Evolutionary conservation across 2,113 vertebrate genomes (phyloP).

Genomic region (Tupaia tana): DNA sequence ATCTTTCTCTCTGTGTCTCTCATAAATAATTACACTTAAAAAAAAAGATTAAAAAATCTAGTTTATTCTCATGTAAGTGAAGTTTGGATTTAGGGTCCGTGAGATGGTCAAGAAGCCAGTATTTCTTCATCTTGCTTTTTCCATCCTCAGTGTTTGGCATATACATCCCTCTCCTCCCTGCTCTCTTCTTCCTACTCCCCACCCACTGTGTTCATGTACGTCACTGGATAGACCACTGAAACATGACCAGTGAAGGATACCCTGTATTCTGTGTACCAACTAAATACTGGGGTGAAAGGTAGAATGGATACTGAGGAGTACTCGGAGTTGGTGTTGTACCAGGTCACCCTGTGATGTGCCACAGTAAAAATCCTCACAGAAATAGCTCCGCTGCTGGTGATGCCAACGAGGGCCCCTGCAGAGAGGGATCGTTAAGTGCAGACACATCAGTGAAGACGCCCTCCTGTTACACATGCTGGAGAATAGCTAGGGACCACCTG

Average conservation of each 20-base stretch:
- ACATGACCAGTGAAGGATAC: accelerated
- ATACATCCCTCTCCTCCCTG: accelerated
- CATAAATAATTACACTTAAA: too few relatives aligned
- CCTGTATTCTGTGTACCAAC: not conserved
- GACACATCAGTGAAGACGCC: not conserved
- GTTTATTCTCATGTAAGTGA: conserved; percentile 24
- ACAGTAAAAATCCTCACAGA: not conserved
- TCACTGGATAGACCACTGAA: not conserved
- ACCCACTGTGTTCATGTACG: not conserved
- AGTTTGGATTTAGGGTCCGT: not conserved
- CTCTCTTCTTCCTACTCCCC: not conserved
- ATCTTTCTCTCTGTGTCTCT: too few relatives aligned
- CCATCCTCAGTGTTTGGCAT: not conserved
- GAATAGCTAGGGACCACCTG: not conserved
- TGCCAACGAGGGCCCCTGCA: not conserved
- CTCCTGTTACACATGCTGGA: not conserved
- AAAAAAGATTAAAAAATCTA: not conserved
- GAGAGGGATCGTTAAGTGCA: not conserved
- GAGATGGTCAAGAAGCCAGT: not conserved
- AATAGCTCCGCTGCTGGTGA: not conserved
- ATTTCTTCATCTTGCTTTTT: not conserved
- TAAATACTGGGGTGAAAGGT: not conserved
- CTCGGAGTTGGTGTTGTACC: not conserved
- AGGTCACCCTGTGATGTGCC: not conserved
- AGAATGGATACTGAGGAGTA: not conserved